A percentile compares a stretch with the other conserved stretches of the same genome.
Conservation (phyloP, 2,888 invertebrate species). For the Helobdella robusta region DNA sequence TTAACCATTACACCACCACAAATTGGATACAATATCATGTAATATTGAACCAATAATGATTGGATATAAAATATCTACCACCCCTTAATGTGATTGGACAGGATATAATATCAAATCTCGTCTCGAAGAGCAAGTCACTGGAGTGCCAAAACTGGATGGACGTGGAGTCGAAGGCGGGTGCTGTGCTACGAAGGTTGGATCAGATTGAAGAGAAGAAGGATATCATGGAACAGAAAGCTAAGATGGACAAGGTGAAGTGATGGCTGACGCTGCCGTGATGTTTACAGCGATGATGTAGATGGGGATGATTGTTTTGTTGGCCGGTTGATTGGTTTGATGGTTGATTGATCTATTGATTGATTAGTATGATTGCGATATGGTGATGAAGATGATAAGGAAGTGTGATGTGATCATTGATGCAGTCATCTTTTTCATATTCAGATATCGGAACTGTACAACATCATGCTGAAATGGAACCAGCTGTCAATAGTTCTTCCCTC, state of each 20-base stretch:
- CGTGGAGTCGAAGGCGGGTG: conserved; percentile 18
- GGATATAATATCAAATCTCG: conserved; percentile 10
- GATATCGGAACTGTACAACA: conserved; percentile 74
- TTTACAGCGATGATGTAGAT: neutral
- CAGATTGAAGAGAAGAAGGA: conserved; percentile 57
- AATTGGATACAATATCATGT: too few species aligned
- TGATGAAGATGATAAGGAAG: too few species aligned
- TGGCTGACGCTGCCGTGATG: neutral
- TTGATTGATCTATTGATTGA: too few species aligned
- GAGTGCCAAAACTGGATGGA: conserved; percentile 22
- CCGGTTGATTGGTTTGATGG: too few species aligned
- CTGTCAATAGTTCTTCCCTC: conserved; percentile 68
- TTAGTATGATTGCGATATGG: too few species aligned
- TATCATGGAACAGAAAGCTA: conserved; percentile 52
- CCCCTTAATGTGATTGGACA: too few species aligned
- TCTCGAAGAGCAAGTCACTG: conserved; percentile 13
- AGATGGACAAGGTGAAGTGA: conserved; percentile 50
- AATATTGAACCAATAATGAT: too few species aligned
- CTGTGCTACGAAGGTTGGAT: conserved; percentile 53
- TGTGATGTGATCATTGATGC: too few species aligned
- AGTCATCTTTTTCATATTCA: too few species aligned
- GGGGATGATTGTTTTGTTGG: neutral
- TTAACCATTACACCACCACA: too few species aligned
- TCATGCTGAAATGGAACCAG: conserved; percentile 75
- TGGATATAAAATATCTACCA: too few species aligned